Evolutionary conservation across 1,140 invertebrate species (phyloP), one percentile per base, ranked within the genome.

Genomic region (Atta cephalotes): DNA sequence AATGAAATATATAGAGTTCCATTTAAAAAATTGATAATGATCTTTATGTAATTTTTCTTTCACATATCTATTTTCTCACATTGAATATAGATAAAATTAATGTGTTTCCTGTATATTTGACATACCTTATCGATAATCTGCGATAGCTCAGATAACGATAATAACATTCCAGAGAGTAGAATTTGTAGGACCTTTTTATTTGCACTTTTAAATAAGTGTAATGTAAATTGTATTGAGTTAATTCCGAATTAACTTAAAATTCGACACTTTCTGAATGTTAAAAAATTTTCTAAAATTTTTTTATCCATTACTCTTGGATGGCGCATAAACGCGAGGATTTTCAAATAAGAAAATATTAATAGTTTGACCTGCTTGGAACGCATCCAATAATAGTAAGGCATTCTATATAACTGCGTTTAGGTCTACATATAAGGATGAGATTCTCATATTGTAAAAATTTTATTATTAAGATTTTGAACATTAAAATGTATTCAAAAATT

Each of bases 381-480:
- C 18, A 25, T 62, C 80, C 80, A 84, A 84, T 84, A 84, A 84
- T 84, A 84, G 70, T 70, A 51, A 84, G 58, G 76, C 70, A 84
- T 76, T 39, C 70, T 58, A 35, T 51, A 51, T 81, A 81, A 58
- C 76, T 79, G 16, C 63, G 21, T 28, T 71, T 81, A 60, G 70
- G 28, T 68, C 63, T 92, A 71, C 87, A 86, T 87, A 60, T 68
- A 51, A 84, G 56, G 45, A 76, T 14, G 35, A 45, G 21, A 56
- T 1, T 14, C 25, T 39, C 3, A 12, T 74, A 3, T 74, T 25
- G 3, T 16, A 31, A 31, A 45, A 81, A 70, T 71, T 62, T 25
- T 49, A 21, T 25, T 49, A 18, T 60, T 78, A 39, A 49, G 25
- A 18, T 39, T 25, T 62, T 12, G 9, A 16, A 63, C 5, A 63